Conservation (phyloP, 1,140 invertebrate genomes). For the Chironomus tepperi region DNA sequence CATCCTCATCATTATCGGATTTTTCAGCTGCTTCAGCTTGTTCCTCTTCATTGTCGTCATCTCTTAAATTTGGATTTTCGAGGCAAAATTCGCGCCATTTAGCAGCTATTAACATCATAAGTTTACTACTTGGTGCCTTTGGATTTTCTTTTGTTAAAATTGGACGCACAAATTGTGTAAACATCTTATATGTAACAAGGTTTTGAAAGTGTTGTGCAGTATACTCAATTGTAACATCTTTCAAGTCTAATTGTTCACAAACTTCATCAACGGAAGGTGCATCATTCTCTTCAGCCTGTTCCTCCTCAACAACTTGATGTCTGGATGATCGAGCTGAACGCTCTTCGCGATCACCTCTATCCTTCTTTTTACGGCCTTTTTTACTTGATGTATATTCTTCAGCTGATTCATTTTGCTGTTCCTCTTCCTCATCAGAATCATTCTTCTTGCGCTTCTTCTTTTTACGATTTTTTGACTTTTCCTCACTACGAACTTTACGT, state of each 20-base stretch:
- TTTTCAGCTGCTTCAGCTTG: slow-evolving; percentile 33
- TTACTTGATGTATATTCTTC: slow-evolving; percentile 58
- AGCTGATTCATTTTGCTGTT: slow-evolving; percentile 55
- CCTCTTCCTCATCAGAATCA: slow-evolving; percentile 78
- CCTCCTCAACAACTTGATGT: slow-evolving; percentile 17
- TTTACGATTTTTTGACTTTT: slow-evolving; percentile 82
- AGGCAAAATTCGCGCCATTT: slow-evolving; percentile 93
- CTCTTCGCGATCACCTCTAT: slow-evolving; percentile 46
- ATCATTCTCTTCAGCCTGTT: slow-evolving; percentile 40
- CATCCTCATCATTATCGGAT: slow-evolving; percentile 24
- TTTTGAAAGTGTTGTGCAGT: slow-evolving; percentile 86
- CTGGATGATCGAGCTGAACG: slow-evolving; percentile 7
- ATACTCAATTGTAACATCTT: slow-evolving; percentile 86
- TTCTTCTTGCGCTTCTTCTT: slow-evolving; percentile 89
- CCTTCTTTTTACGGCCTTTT: slow-evolving; percentile 46
- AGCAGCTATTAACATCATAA: slow-evolving; percentile 92
- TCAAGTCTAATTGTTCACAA: slow-evolving; percentile 80
- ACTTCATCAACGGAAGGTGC: slow-evolving; percentile 92
- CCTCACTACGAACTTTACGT: slow-evolving; percentile 74
- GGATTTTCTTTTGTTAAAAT: slow-evolving; percentile 90
- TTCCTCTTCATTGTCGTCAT: slow-evolving; percentile 27
- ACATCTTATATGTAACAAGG: slow-evolving; percentile 91
- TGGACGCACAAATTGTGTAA: slow-evolving; percentile 88
- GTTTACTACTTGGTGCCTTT: slow-evolving; percentile 84
- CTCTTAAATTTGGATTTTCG: slow-evolving; percentile 64